Base-by-base conservation (phyloP, 2,113 vertebrate species). In the Nothobranchius kuhntae region DNA sequence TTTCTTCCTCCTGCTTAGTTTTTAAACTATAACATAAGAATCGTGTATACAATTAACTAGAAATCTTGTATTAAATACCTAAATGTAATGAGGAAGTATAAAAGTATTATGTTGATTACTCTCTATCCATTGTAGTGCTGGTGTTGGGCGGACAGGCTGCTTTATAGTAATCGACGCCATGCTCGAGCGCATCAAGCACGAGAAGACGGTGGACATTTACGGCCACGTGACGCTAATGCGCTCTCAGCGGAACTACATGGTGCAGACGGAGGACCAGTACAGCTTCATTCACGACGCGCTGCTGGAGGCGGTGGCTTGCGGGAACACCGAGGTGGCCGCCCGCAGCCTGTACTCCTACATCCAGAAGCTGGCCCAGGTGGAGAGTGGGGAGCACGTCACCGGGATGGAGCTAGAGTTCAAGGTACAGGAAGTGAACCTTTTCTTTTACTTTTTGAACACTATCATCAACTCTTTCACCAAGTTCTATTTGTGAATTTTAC, bases 381-480 rank as follows among this genome's bases (percentile, higher is more conserved):
- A 98, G 85, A 92, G 90, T 0, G 95, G 97, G 1, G 96, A 99
- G 84, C 96, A 98, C 0, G 95, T 98, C 78, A 97, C 96, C 0
- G 96, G 97, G 91, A 99, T 98, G 98, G 98, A 98, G 82, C 94
- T 99, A 17, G 97, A 99, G 87, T 99, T 99, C 88, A 99, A 99
- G 96, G 98, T 99, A 80, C 6, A 17, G 56, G 55, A 0, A 1
- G 5, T 0, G 0, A 11, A 61, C 0, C 15, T 42, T 24, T 45
- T 44, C 7, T 44, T 9, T 9, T 44, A 4, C 1, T 13, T 12
- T 45, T 46, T 6, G 4, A 30, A 30, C 30, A 30, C 30, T 30
- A 30, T 30, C 30, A 30, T 30, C 30, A 30, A 30, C 3, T 30
- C 30, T 30, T 30, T 21, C 21, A 21, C 21, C 21, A 21, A 21